phyloP scores from a whole-genome alignment of 2,888 invertebrate species.

The Cephus rjabovi region DNA sequence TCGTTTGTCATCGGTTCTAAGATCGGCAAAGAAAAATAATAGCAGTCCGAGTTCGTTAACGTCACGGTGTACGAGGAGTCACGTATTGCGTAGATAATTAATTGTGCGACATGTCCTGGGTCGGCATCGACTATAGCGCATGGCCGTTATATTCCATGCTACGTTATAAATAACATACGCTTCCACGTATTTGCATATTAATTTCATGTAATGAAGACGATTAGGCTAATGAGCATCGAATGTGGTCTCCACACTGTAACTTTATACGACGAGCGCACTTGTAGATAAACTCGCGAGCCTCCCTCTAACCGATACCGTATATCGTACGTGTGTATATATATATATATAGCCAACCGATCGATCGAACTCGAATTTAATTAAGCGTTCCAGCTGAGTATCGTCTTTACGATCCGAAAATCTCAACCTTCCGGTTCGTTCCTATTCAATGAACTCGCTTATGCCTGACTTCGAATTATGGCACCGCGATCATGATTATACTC shows the following conservation, averaged over 20 bases:
- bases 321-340: not conserved
- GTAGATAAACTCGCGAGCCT: slow-evolving; percentile 34
- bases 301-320: slow-evolving; percentile 1
- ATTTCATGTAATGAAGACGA: slow-evolving; percentile 59
- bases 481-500: not conserved
- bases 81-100: slow-evolving; percentile 47
- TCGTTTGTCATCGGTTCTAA: not conserved
- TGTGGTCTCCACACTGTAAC: slow-evolving; percentile 44
- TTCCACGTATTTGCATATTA: slow-evolving; percentile 60
- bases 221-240: slow-evolving; percentile 58
- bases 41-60: not conserved
- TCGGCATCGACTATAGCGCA: slow-evolving; percentile 23
- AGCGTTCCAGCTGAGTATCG: slow-evolving; percentile 25
- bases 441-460: not conserved
- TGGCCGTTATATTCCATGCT: slow-evolving; percentile 41
- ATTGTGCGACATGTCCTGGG: slow-evolving; percentile 53
- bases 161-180: slow-evolving; percentile 51
- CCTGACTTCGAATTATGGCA: not conserved
- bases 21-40: not conserved
- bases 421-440: not conserved
- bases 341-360: slow-evolving; percentile 24
- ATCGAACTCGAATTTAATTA: slow-evolving; percentile 40
- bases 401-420: slow-evolving; percentile 33
- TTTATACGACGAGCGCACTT: slow-evolving; percentile 36
- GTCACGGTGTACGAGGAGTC: not conserved